A percentile compares a stretch with the other conserved stretches of the same genome.
Conservation (phyloP, 2,797 vertebrate genomes). For the Syngnathus acus region DNA sequence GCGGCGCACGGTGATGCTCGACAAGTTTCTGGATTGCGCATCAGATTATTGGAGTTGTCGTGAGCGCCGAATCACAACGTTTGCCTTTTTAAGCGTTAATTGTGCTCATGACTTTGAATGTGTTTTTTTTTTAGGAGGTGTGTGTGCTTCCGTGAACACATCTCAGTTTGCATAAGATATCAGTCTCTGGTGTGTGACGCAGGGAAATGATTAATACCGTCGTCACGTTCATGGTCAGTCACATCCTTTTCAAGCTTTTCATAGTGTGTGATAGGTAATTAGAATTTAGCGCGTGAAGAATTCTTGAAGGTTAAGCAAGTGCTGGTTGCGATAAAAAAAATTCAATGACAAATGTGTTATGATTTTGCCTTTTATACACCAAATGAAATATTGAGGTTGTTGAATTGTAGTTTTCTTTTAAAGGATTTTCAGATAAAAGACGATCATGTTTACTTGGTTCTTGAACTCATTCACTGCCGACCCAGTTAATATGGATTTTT, state of each 20-base stretch:
- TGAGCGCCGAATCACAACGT: slow-evolving; percentile 25
- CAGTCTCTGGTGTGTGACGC: not conserved
- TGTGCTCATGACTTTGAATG: not conserved
- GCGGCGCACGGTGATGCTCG: slow-evolving; percentile 43
- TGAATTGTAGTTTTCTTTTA: not conserved
- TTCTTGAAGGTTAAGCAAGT: not conserved
- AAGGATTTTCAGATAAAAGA: not conserved
- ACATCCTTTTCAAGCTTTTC: not conserved
- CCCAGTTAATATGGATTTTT: too few species aligned
- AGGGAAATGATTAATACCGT: slow-evolving; percentile 14
- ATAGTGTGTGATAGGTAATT: not conserved
- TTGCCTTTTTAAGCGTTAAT: not conserved
- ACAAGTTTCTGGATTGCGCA: slow-evolving; percentile 52
- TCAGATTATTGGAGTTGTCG: slow-evolving; percentile 43
- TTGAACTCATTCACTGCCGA: too few species aligned
- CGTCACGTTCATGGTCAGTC: not conserved
- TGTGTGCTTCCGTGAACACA: slow-evolving; percentile 1
- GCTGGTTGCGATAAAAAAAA: not conserved
- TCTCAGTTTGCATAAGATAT: slow-evolving; percentile 2
- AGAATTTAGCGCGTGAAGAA: not conserved
- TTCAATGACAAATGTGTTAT: not conserved
- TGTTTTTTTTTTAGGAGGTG: not conserved
- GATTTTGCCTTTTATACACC: too few species aligned
- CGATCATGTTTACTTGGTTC: not conserved
- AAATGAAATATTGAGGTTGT: too few species aligned